phyloP scores from a whole-genome alignment of 2,113 vertebrate genomes.

The Climacteris rufus region DNA sequence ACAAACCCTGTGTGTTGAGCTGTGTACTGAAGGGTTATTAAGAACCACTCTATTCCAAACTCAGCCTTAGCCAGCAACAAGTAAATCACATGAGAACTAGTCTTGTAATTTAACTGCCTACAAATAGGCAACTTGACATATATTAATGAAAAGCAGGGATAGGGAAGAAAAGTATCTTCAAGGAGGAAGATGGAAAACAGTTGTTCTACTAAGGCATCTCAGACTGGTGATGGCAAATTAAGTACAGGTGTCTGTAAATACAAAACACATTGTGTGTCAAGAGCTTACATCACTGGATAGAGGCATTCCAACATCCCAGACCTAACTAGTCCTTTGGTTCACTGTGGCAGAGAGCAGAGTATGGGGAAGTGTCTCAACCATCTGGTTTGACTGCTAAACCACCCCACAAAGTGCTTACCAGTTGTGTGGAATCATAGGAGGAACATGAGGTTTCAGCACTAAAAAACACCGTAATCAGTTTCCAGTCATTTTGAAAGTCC shows the following conservation, averaged over 20 bases:
- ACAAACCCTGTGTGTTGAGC: background rate
- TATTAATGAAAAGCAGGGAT: background rate
- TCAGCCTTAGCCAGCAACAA: background rate
- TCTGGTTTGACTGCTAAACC: background rate
- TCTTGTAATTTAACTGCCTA: background rate
- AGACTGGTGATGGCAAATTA: background rate
- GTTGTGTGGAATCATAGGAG: slow-evolving; percentile 58
- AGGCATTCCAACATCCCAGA: background rate
- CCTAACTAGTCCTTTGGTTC: background rate
- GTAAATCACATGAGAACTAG: background rate
- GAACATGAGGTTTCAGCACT: slow-evolving; percentile 77
- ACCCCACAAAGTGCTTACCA: slow-evolving; percentile 16
- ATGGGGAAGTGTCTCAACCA: background rate
- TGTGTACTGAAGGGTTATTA: background rate
- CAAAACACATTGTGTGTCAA: background rate
- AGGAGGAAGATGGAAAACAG: background rate
- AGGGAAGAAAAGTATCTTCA: background rate
- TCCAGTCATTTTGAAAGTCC: slow-evolving; percentile 90
- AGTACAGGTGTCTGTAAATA: background rate
- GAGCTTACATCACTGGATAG: background rate
- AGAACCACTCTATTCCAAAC: background rate
- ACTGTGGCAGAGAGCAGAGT: background rate
- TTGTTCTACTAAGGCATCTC: background rate
- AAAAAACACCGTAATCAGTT: slow-evolving; percentile 90
- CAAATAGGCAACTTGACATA: background rate